A percentile compares a stretch with the other conserved stretches of the same genome.
These are phyloP conservation scores for Melieria picta DNA, from an alignment of 2,888 invertebrate genomes.

Conservation along the genomic window DNA sequence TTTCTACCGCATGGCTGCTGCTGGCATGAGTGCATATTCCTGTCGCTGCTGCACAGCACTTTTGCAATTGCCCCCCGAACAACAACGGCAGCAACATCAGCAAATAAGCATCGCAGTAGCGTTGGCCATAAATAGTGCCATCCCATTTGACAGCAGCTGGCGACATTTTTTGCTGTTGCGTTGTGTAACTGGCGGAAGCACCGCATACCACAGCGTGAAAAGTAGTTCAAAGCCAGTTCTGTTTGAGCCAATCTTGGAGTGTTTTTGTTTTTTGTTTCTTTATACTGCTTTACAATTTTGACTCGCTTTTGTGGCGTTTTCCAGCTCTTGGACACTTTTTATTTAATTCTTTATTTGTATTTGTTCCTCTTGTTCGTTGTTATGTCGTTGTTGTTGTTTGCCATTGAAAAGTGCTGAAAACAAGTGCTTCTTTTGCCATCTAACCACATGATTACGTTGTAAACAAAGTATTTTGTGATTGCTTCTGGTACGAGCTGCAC, in stretches of 20 bases:
- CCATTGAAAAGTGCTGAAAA: no score
- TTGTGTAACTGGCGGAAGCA: neutral
- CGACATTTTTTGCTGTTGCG: conserved; percentile 24
- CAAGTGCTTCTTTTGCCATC: neutral
- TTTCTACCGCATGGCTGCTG: conserved; percentile 24
- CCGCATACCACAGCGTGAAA: conserved; percentile 7
- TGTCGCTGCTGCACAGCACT: conserved; percentile 4
- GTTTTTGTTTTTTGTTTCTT: neutral
- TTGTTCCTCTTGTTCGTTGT: neutral
- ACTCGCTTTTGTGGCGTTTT: neutral
- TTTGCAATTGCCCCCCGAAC: no score
- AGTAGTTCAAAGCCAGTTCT: conserved; percentile 7
- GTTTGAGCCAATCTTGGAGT: no score
- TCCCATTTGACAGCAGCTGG: conserved; percentile 18
- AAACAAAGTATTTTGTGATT: conserved; percentile 35
- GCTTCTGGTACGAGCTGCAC: conserved; percentile 9
- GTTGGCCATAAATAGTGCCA: conserved; percentile 16
- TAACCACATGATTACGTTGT: conserved; percentile 26
- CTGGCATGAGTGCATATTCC: neutral
- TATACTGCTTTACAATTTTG: neutral
- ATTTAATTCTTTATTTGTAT: neutral
- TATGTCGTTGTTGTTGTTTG: no score
- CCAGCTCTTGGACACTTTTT: neutral
- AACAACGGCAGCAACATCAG: neutral
- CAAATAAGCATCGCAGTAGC: neutral